Evolutionary conservation across 2,113 vertebrate genomes (phyloP).

Genomic region (Cacatua alba): DNA sequence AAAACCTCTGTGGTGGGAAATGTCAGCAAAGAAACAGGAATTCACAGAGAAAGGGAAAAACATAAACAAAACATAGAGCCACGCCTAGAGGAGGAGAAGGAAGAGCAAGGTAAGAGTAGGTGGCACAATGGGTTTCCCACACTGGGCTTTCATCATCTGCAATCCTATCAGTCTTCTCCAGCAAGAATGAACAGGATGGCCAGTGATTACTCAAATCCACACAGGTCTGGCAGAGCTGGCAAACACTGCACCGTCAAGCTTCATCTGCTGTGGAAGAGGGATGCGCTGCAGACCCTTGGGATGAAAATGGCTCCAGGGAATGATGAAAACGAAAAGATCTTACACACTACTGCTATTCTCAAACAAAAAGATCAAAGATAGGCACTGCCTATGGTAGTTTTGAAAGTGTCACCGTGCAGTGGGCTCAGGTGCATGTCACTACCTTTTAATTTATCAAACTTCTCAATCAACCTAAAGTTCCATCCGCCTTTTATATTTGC

Average conservation of each 20-base stretch:
- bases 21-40: constrained; percentile 43
- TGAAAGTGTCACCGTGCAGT: not conserved
- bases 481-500: constrained; percentile 16
- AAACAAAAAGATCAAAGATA: not conserved
- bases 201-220: not conserved
- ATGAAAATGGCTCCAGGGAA: not conserved
- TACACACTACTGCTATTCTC: not conserved
- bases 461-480: constrained; percentile 20
- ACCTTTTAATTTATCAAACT: constrained; percentile 52
- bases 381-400: not conserved
- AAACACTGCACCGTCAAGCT: not conserved
- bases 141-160: not conserved
- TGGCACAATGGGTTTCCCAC: constrained; percentile 40
- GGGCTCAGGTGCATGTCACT: not conserved
- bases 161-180: not conserved
- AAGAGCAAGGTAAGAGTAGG: constrained; percentile 21
- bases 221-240: not conserved
- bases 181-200: not conserved
- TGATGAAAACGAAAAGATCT: not conserved
- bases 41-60: not conserved
- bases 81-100: constrained; percentile 25
- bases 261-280: not conserved
- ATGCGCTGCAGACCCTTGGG: not conserved
- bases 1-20: constrained; percentile 53
- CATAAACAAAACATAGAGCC: not conserved